These are phyloP conservation scores for Rhinopomastus cyanomelas DNA, from an alignment of 2,113 vertebrate genomes.

Conservation along the genomic window DNA sequence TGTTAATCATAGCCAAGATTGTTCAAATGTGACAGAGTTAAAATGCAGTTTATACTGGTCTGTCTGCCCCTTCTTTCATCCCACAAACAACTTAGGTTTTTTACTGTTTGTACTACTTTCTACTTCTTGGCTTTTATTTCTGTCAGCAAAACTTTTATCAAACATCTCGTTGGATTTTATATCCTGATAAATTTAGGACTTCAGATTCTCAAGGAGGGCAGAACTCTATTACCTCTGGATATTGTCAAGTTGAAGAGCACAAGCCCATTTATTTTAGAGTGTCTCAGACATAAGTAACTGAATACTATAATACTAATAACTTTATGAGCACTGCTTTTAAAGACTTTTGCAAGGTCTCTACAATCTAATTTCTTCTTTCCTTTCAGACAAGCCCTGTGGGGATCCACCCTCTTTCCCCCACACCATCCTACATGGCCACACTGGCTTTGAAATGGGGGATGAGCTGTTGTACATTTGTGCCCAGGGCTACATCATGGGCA, in stretches of 20 bases:
- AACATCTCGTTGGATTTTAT: neutral
- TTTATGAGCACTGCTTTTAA: neutral
- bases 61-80: neutral
- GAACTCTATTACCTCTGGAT: neutral
- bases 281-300: neutral
- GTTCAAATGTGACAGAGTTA: neutral
- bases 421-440: conserved; percentile 83
- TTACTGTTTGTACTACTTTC: neutral
- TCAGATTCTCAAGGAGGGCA: neutral
- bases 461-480: conserved; percentile 89
- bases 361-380: neutral
- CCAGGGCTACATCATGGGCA: conserved; percentile 79
- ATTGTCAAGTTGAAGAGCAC: neutral
- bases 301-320: too few relatives aligned
- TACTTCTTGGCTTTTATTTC: neutral
- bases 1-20: neutral
- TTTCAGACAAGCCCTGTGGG: conserved; percentile 86
- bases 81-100: neutral
- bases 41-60: neutral
- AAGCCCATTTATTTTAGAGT: neutral
- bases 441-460: conserved; percentile 87
- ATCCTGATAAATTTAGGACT: neutral
- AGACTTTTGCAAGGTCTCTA: neutral
- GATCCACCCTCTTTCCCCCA: conserved; percentile 90
- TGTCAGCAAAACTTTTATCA: neutral